These are phyloP conservation scores for Scatophagus argus DNA, from an alignment of 2,113 vertebrate species.

Conservation along the genomic window DNA sequence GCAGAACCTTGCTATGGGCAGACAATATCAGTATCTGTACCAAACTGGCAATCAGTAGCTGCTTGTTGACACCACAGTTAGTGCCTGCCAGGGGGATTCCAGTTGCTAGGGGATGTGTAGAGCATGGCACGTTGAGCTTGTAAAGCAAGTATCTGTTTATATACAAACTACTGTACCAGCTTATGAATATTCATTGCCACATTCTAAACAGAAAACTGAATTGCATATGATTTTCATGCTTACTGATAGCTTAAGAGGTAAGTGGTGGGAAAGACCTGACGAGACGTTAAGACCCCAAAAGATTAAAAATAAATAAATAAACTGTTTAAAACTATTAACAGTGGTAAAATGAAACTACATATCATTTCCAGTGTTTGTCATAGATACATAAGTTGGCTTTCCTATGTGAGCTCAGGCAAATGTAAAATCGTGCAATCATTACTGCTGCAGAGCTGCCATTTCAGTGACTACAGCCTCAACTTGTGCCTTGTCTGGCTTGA, in stretches of 20 bases:
- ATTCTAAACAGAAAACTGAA: constrained; percentile 40
- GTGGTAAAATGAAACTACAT: background rate
- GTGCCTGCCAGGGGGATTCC: constrained; percentile 59
- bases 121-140: constrained; percentile 53
- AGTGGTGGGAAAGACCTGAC: background rate
- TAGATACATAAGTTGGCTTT: background rate
- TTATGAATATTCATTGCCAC: constrained; percentile 59
- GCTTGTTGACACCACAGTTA: constrained; percentile 68
- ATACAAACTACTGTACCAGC: constrained; percentile 40
- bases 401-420: background rate
- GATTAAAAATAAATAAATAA: background rate
- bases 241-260: constrained; percentile 8
- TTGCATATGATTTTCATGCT: constrained; percentile 25
- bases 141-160: constrained; percentile 61
- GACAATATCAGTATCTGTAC: constrained; percentile 61
- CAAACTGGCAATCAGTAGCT: constrained; percentile 69
- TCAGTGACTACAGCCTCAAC: background rate
- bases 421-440: constrained; percentile 5
- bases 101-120: constrained; percentile 66
- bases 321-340: too few relatives aligned
- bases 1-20: constrained; percentile 43
- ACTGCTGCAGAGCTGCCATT: background rate
- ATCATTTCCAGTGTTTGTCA: background rate
- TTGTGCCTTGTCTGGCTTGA: background rate
- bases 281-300: background rate